Evolutionary conservation across 2,888 invertebrate species (phyloP).

Genomic region (Amiota communis): DNA sequence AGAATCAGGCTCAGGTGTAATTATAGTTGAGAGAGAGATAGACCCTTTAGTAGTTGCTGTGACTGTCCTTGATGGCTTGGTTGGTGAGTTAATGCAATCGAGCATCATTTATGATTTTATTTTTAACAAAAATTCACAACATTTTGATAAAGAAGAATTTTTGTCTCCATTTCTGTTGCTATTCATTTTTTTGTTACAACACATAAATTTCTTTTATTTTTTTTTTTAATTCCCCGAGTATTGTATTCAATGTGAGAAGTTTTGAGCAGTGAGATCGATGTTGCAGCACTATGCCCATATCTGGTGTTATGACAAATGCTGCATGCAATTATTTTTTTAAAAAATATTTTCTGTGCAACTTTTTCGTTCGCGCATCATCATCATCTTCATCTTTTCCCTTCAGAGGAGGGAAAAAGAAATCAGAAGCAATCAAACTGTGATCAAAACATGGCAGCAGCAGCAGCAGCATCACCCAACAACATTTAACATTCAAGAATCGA

Average conservation of each 20-base stretch:
- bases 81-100: slow-evolving; percentile 24
- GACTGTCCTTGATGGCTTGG: background rate
- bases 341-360: slow-evolving; percentile 44
- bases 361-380: slow-evolving; percentile 26
- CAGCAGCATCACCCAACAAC: too few species aligned
- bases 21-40: slow-evolving; percentile 3
- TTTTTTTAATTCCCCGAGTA: slow-evolving; percentile 19
- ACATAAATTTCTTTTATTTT: slow-evolving; percentile 30
- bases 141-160: slow-evolving; percentile 42
- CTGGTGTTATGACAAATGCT: slow-evolving; percentile 68
- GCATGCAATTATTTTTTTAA: slow-evolving; percentile 61
- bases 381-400: background rate
- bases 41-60: slow-evolving; percentile 22
- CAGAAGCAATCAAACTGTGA: slow-evolving; percentile 56
- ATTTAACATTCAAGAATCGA: too few species aligned
- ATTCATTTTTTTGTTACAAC: slow-evolving; percentile 6
- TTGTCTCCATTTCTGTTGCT: slow-evolving; percentile 16
- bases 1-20: slow-evolving; percentile 33
- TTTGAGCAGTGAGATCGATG: slow-evolving; percentile 36
- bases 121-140: slow-evolving; percentile 61
- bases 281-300: slow-evolving; percentile 56
- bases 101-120: slow-evolving; percentile 64
- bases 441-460: slow-evolving; percentile 53
- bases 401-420: slow-evolving; percentile 2
- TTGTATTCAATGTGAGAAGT: slow-evolving; percentile 3